These are phyloP conservation scores for Caenorhabditis sulstoni DNA, from an alignment of 2,888 invertebrate genomes.

Conservation along the genomic window DNA sequence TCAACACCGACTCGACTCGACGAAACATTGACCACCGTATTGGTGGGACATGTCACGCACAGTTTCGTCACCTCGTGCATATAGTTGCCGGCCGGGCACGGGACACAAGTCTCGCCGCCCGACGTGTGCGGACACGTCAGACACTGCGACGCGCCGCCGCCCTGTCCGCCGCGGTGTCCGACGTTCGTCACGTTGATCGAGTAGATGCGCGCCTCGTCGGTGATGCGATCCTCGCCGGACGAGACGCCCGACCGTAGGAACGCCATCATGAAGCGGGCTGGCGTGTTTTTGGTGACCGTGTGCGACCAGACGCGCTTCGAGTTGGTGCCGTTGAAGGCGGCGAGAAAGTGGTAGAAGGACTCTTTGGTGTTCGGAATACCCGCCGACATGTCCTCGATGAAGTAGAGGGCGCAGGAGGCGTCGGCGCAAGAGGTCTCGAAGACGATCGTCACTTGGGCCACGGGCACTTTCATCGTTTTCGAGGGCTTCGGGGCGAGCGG, in stretches of 20 bases:
- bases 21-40: constrained; percentile 77
- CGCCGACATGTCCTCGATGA: constrained; percentile 81
- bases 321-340: constrained; percentile 75
- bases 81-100: constrained; percentile 83
- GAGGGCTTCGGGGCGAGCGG: constrained; percentile 70
- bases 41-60: constrained; percentile 82
- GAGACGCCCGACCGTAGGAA: constrained; percentile 75
- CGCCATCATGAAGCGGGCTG: constrained; percentile 74
- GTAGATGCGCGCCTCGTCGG: constrained; percentile 83
- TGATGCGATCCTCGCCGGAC: constrained; percentile 69
- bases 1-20: constrained; percentile 63
- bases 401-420: constrained; percentile 83
- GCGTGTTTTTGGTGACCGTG: constrained; percentile 66
- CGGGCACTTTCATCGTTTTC: constrained; percentile 77
- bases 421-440: constrained; percentile 83
- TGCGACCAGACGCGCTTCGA: constrained; percentile 68
- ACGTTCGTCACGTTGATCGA: constrained; percentile 84
- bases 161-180: constrained; percentile 57
- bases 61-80: constrained; percentile 80
- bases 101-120: constrained; percentile 82
- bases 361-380: constrained; percentile 31
- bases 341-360: constrained; percentile 72
- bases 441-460: constrained; percentile 83
- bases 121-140: constrained; percentile 79
- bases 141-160: constrained; percentile 84